phyloP scores from a whole-genome alignment of 2,113 vertebrate species.

The Dasyprocta punctata region DNA sequence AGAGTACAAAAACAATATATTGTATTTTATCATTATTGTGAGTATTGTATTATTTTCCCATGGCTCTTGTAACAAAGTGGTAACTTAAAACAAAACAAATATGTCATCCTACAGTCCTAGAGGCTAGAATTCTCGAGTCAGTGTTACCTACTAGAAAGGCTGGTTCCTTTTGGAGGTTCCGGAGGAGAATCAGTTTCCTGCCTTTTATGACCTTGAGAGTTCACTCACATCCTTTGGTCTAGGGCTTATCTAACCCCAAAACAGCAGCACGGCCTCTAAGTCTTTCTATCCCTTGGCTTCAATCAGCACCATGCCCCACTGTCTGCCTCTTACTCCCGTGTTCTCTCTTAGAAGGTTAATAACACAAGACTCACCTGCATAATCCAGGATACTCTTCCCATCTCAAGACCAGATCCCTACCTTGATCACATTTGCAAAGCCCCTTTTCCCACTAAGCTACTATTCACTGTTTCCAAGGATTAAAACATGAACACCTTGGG shows the following conservation, averaged over 20 bases:
- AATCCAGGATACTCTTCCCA: background rate
- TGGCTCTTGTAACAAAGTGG: background rate
- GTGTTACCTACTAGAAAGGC: background rate
- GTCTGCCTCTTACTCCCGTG: background rate
- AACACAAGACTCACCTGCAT: background rate
- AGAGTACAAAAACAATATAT: background rate
- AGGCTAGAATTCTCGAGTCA: background rate
- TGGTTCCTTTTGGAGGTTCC: background rate
- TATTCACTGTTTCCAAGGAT: background rate
- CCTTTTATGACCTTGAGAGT: background rate
- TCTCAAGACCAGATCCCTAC: background rate
- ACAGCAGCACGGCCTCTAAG: accelerated
- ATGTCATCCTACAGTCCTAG: background rate
- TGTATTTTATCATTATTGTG: background rate
- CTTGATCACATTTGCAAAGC: background rate
- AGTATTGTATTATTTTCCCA: background rate
- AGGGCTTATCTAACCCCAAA: background rate
- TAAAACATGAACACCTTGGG: accelerated
- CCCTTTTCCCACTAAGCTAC: background rate
- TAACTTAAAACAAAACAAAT: background rate
- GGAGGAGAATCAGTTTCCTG: background rate
- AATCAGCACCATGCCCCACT: accelerated
- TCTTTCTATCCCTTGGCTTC: background rate
- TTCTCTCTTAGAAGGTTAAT: background rate
- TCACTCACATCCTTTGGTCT: background rate